Evolutionary conservation across 2,797 vertebrate species (phyloP).

Genomic region (Bryconaethiops microstoma): DNA sequence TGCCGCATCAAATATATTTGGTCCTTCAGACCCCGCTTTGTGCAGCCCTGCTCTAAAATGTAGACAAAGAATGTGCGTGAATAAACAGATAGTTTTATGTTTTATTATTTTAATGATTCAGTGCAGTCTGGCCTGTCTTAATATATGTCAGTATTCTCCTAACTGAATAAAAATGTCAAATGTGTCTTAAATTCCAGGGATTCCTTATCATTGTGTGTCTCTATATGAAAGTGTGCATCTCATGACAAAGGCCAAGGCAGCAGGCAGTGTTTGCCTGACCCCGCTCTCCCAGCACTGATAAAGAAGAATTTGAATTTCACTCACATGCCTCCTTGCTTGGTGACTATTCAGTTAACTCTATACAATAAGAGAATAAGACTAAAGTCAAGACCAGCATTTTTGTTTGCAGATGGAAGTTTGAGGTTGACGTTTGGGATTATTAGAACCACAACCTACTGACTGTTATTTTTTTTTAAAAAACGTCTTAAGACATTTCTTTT

Average conservation of each 20-base stretch:
- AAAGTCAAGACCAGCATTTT: conserved; percentile 54
- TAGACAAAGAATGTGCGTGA: background rate
- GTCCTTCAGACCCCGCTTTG: too few relatives aligned
- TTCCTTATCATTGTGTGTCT: conserved; percentile 66
- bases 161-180: conserved; percentile 66
- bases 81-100: background rate
- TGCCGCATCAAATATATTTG: too few relatives aligned
- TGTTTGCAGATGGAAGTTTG: conserved; percentile 6
- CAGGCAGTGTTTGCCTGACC: conserved; percentile 60
- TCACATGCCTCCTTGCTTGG: conserved; percentile 46
- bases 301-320: conserved; percentile 55
- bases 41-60: too few relatives aligned
- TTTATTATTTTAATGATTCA: background rate
- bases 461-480: too few relatives aligned
- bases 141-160: background rate
- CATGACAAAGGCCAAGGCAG: conserved; percentile 15
- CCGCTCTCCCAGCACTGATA: background rate
- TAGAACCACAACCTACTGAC: too few relatives aligned
- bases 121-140: background rate
- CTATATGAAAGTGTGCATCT: conserved; percentile 55
- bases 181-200: conserved; percentile 72
- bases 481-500: too few relatives aligned
- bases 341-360: conserved; percentile 61
- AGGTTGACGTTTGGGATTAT: conserved; percentile 29
- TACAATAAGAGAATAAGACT: conserved; percentile 65